These are phyloP conservation scores for Pteropus alecto DNA, from an alignment of 2,113 vertebrate species.

Conservation along the genomic window DNA sequence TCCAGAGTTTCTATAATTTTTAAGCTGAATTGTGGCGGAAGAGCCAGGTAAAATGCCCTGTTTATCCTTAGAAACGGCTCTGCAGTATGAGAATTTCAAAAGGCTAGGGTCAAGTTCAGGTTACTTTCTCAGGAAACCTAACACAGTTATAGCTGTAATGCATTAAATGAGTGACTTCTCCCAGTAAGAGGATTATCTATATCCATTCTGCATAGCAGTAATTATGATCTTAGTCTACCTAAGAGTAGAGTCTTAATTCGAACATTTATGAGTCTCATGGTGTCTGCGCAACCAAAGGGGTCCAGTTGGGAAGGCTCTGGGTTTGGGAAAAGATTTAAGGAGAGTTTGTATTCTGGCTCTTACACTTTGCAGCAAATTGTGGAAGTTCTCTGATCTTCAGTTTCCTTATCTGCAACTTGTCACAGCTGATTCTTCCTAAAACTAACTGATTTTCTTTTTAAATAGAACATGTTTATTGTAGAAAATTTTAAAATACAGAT, in stretches of 20 bases:
- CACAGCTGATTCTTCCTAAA: neutral
- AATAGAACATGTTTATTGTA: neutral
- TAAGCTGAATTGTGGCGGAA: conserved; percentile 44
- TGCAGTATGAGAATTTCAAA: neutral
- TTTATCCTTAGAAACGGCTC: conserved; percentile 54
- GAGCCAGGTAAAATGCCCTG: conserved; percentile 49
- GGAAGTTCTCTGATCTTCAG: neutral
- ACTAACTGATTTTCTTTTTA: neutral
- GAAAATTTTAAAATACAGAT: neutral
- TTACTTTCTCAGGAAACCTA: conserved; percentile 54
- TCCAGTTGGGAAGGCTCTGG: neutral
- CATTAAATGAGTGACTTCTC: neutral
- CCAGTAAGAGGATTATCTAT: neutral
- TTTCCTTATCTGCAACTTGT: neutral
- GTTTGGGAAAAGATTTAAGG: neutral
- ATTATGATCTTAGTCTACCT: neutral
- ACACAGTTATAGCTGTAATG: conserved; percentile 16
- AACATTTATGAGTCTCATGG: neutral
- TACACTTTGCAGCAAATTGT: neutral
- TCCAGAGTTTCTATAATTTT: neutral
- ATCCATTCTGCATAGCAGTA: neutral
- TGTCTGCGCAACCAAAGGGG: neutral
- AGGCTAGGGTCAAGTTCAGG: neutral
- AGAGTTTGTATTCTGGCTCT: neutral
- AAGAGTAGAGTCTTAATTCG: neutral